phyloP scores from a whole-genome alignment of 2,888 invertebrate genomes.

The Caenorhabditis macrosperma region DNA sequence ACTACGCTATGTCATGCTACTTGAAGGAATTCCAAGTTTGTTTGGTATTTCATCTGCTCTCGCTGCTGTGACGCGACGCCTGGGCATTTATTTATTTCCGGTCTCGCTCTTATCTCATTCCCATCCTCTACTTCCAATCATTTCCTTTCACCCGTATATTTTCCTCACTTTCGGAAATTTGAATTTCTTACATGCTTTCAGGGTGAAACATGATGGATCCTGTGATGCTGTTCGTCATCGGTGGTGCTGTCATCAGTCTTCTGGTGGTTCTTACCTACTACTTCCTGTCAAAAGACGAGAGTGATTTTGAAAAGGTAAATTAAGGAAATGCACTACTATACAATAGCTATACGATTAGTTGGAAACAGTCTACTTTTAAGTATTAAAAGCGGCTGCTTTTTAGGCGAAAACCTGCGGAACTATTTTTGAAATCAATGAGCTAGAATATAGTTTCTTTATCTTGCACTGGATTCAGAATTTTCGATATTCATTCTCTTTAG shows the following conservation, averaged over 20 bases:
- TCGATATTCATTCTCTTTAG: too few species aligned
- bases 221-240: background rate
- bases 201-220: slow-evolving; percentile 5
- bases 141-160: background rate
- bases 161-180: background rate
- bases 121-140: background rate
- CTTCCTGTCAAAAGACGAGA: slow-evolving; percentile 16
- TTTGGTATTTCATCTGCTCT: background rate
- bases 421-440: background rate
- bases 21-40: background rate
- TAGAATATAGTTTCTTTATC: background rate
- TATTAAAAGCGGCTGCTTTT: too few species aligned
- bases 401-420: too few species aligned
- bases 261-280: slow-evolving; percentile 9
- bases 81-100: background rate
- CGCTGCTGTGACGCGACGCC: background rate
- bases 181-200: background rate
- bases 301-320: slow-evolving; percentile 33
- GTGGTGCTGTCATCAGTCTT: background rate
- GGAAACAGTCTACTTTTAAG: too few species aligned
- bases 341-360: too few species aligned
- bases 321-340: too few species aligned
- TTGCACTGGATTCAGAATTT: too few species aligned
- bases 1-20: background rate
- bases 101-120: background rate